Conservation (phyloP, 2,113 vertebrate species). For the Actinemys pallida region DNA sequence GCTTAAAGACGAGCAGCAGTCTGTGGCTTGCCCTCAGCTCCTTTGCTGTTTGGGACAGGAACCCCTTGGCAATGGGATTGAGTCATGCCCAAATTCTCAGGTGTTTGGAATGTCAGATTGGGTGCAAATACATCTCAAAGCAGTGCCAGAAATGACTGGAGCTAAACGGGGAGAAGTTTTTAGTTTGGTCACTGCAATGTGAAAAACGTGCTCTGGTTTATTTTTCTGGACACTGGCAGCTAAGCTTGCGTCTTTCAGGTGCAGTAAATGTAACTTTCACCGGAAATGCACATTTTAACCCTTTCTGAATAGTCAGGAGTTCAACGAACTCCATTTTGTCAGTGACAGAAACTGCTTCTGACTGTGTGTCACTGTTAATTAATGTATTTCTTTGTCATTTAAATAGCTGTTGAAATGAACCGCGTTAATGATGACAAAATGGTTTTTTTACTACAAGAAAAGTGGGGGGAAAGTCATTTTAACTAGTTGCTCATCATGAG, state of each 20-base stretch:
- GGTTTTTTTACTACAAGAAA: neutral
- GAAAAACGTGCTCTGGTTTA: neutral
- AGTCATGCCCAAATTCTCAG: neutral
- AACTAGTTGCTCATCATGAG: conserved; percentile 13
- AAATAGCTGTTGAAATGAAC: conserved; percentile 11
- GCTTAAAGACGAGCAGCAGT: accelerated
- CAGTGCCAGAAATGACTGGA: neutral
- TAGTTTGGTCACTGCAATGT: neutral
- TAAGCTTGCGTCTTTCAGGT: neutral
- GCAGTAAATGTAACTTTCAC: neutral
- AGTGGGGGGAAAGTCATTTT: neutral
- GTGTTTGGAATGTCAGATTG: accelerated
- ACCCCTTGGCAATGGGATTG: neutral
- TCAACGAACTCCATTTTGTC: neutral
- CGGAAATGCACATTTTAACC: neutral
- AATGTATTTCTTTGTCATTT: neutral
- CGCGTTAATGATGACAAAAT: accelerated
- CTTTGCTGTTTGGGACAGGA: neutral
- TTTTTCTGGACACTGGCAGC: neutral
- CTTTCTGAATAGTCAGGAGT: accelerated
- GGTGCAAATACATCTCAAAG: neutral
- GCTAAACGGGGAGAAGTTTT: neutral
- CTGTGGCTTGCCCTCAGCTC: neutral
- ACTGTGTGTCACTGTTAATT: neutral
- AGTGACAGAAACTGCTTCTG: accelerated